phyloP scores from a whole-genome alignment of 2,888 invertebrate species.

The Phania funesta region DNA sequence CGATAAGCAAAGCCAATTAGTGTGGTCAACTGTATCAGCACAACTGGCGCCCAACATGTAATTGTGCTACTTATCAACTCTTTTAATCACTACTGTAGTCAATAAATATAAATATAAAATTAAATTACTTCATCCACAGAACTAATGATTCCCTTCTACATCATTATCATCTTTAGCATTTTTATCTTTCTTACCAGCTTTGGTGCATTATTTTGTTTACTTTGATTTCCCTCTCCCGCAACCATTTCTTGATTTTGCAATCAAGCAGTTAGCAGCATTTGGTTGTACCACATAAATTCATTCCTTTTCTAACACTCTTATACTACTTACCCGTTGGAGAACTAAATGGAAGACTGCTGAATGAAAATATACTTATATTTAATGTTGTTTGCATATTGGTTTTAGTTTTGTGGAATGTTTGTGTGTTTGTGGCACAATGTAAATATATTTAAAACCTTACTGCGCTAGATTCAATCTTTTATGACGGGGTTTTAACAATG shows the following conservation, averaged over 20 bases:
- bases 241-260: neutral
- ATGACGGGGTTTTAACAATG: constrained; percentile 41
- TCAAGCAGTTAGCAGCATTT: constrained; percentile 28
- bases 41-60: constrained; percentile 29
- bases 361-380: constrained; percentile 2
- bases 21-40: constrained; percentile 6
- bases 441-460: constrained; percentile 32
- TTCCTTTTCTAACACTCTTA: constrained; percentile 22
- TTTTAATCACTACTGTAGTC: neutral
- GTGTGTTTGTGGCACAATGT: neutral
- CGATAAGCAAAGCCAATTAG: neutral
- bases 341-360: constrained; percentile 2
- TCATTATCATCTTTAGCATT: neutral
- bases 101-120: constrained; percentile 44
- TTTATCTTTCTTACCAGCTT: constrained; percentile 22
- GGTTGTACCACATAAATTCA: constrained; percentile 14
- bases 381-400: constrained; percentile 44
- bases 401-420: neutral
- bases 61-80: constrained; percentile 27
- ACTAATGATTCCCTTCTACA: constrained; percentile 23
- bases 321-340: neutral
- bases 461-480: constrained; percentile 43
- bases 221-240: neutral
- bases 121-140: constrained; percentile 36
- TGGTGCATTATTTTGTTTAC: constrained; percentile 31